Conservation (phyloP, 2,797 vertebrate genomes). For the Alfaro cultratus region DNA sequence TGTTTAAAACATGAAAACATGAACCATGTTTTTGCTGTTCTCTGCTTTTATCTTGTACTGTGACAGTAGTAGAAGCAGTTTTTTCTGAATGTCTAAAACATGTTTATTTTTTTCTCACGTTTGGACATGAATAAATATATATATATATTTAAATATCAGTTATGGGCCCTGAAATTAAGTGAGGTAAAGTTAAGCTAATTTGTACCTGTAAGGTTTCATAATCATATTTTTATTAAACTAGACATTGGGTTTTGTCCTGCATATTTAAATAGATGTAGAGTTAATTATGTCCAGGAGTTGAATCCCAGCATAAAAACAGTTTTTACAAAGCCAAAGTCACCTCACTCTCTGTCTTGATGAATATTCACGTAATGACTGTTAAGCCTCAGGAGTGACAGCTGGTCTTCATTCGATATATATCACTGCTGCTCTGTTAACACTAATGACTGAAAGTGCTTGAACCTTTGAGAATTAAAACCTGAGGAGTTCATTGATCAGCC, state of each 20-base stretch:
- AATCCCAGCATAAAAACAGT: slow-evolving; percentile 19
- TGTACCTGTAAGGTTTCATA: neutral
- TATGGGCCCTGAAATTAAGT: neutral
- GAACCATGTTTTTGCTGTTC: neutral
- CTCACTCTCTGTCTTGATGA: slow-evolving; percentile 49
- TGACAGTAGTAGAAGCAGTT: neutral
- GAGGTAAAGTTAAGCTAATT: neutral
- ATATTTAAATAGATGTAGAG: neutral
- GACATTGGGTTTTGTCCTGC: neutral
- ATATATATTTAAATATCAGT: neutral
- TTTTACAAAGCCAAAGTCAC: slow-evolving; percentile 42
- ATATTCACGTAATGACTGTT: slow-evolving; percentile 68
- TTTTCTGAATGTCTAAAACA: neutral
- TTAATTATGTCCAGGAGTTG: slow-evolving; percentile 13
- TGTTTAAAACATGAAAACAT: neutral
- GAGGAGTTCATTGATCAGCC: slow-evolving; percentile 32
- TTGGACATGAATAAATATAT: neutral
- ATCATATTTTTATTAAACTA: neutral
- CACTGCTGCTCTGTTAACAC: slow-evolving; percentile 51
- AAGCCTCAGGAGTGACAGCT: slow-evolving; percentile 65
- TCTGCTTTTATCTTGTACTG: neutral
- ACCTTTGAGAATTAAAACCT: neutral
- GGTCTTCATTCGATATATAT: slow-evolving; percentile 60
- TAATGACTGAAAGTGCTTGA: slow-evolving; percentile 17
- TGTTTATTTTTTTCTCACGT: neutral